phyloP scores from a whole-genome alignment of 2,113 vertebrate species.

The Dascyllus trimaculatus region DNA sequence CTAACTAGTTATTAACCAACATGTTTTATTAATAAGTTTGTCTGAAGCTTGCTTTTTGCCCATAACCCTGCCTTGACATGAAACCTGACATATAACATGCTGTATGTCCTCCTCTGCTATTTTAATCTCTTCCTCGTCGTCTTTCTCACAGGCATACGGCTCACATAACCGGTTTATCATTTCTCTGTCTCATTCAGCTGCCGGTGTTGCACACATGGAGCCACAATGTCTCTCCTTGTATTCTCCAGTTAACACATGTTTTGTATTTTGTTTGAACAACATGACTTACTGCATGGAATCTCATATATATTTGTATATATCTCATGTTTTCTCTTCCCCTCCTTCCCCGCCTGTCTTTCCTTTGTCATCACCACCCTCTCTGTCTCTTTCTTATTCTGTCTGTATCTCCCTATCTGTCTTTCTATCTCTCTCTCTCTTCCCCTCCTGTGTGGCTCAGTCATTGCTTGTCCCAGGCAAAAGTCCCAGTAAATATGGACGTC shows the following conservation, averaged over 20 bases:
- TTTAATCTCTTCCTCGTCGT: slow-evolving; percentile 52
- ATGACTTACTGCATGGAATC: slow-evolving; percentile 78
- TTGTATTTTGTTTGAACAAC: slow-evolving; percentile 75
- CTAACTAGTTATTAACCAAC: slow-evolving; percentile 18
- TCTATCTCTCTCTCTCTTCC: slow-evolving; percentile 47
- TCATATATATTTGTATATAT: slow-evolving; percentile 77
- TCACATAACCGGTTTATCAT: slow-evolving; percentile 62
- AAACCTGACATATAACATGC: slow-evolving; percentile 41
- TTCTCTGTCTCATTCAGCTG: slow-evolving; percentile 71
- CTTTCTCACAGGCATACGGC: slow-evolving; percentile 52
- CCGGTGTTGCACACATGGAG: slow-evolving; percentile 58
- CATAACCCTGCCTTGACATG: slow-evolving; percentile 20
- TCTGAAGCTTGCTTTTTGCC: slow-evolving; percentile 25
- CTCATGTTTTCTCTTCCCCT: slow-evolving; percentile 56
- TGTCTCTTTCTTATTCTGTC: slow-evolving; percentile 41
- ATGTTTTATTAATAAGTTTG: not conserved
- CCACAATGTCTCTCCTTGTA: slow-evolving; percentile 51
- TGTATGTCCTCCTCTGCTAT: slow-evolving; percentile 31
- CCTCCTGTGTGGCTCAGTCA: slow-evolving; percentile 87
- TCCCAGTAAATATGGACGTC: slow-evolving; percentile 96
- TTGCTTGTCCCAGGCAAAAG: slow-evolving; percentile 98
- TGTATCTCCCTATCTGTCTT: slow-evolving; percentile 19
- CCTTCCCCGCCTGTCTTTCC: slow-evolving; percentile 29
- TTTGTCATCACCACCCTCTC: slow-evolving; percentile 38
- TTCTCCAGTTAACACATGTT: slow-evolving; percentile 56